Evolutionary conservation across 2,888 invertebrate genomes (phyloP).

Genomic region (Schrankia costaestrigalis): DNA sequence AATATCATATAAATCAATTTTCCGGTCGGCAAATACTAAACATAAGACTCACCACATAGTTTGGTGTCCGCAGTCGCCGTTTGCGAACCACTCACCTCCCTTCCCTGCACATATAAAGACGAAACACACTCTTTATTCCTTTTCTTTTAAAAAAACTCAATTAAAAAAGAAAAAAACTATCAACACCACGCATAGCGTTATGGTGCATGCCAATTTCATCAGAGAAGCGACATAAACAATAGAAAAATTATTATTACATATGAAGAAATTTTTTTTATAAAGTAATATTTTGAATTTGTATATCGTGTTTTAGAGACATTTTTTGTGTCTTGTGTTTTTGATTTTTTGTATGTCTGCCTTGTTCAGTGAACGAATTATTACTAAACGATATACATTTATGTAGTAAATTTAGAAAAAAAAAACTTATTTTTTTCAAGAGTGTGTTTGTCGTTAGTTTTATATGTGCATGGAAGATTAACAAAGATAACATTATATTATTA

Average conservation of each 20-base stretch:
- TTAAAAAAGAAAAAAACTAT: slow-evolving; percentile 18
- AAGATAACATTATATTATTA: slow-evolving; percentile 50
- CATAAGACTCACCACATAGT: slow-evolving; percentile 43
- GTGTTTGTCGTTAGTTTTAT: slow-evolving; percentile 79
- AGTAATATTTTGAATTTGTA: slow-evolving; percentile 25
- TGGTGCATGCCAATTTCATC: slow-evolving; percentile 73
- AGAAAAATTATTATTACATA: no score
- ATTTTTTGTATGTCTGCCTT: slow-evolving; percentile 39
- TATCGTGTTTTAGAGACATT: slow-evolving; percentile 35
- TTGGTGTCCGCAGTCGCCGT: slow-evolving; percentile 26
- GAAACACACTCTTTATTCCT: slow-evolving; percentile 75
- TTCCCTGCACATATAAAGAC: slow-evolving; percentile 80
- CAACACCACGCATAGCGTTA: slow-evolving; percentile 60
- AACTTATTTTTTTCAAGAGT: slow-evolving; percentile 53
- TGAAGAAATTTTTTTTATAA: slow-evolving; percentile 34
- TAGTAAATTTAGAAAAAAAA: slow-evolving; percentile 42
- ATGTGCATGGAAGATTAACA: slow-evolving; percentile 78
- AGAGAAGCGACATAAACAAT: slow-evolving; percentile 66
- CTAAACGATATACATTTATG: slow-evolving; percentile 33
- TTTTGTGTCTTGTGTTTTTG: slow-evolving; percentile 39
- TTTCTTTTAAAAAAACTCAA: slow-evolving; percentile 37
- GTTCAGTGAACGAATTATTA: slow-evolving; percentile 38
- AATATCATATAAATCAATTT: background rate
- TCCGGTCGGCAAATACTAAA: slow-evolving; percentile 11
- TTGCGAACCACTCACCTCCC: slow-evolving; percentile 42